Conservation (phyloP, 2,888 invertebrate species). For the Andrena hattorfiana region DNA sequence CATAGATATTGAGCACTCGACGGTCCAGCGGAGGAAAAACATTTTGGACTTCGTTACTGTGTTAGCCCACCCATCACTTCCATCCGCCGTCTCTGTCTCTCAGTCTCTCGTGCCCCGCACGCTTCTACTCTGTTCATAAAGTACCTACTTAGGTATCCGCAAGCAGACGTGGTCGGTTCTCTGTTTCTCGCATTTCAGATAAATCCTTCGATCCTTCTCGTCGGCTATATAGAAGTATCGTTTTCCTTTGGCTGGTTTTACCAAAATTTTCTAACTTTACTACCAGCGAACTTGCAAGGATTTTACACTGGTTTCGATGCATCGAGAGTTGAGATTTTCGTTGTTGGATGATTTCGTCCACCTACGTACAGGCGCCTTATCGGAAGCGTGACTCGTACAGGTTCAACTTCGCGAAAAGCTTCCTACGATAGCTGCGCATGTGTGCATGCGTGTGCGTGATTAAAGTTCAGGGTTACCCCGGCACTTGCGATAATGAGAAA, state of each 20-base stretch:
- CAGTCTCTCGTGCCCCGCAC: neutral
- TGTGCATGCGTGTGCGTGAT: slow-evolving; percentile 16
- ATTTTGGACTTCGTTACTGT: slow-evolving; percentile 71
- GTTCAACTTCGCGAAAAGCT: slow-evolving; percentile 2
- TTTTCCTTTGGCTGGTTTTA: slow-evolving; percentile 25
- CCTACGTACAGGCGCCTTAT: neutral
- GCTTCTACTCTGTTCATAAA: slow-evolving; percentile 15
- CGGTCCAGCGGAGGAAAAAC: slow-evolving; percentile 71
- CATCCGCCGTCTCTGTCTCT: slow-evolving; percentile 24
- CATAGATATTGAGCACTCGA: slow-evolving; percentile 77
- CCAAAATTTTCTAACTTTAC: too few relatives aligned
- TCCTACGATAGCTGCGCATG: neutral
- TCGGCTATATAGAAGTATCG: neutral
- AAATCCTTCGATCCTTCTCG: slow-evolving; percentile 49
- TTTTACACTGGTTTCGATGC: too few relatives aligned
- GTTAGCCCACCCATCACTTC: slow-evolving; percentile 51
- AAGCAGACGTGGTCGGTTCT: slow-evolving; percentile 49
- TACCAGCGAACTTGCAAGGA: too few relatives aligned
- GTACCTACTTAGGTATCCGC: slow-evolving; percentile 61
- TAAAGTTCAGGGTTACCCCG: slow-evolving; percentile 60
- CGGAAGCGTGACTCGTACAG: neutral
- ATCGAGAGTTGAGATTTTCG: neutral
- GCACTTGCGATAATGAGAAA: slow-evolving; percentile 60
- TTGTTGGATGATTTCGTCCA: neutral
- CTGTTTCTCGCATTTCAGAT: slow-evolving; percentile 44